phyloP scores from a whole-genome alignment of 2,888 invertebrate species.

The Sinopyrophorus schimmeli region DNA sequence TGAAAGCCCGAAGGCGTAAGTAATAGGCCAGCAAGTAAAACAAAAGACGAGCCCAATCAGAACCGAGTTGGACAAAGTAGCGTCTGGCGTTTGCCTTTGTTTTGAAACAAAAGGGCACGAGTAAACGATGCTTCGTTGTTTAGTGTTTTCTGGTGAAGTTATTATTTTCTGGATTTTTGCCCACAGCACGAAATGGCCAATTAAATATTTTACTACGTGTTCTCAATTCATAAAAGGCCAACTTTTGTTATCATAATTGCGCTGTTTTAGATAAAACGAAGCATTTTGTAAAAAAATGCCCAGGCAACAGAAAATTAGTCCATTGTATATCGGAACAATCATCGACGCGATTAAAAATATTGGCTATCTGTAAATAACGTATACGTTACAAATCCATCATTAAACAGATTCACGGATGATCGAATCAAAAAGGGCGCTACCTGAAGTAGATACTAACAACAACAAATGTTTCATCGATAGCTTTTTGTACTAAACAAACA shows the following conservation, averaged over 20 bases:
- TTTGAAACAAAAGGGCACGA: conserved; percentile 51
- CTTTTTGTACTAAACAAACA: conserved; percentile 38
- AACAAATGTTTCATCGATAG: conserved; percentile 41
- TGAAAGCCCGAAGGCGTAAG: conserved; percentile 49
- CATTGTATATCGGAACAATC: conserved; percentile 14
- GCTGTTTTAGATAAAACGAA: conserved; percentile 26
- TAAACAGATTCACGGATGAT: conserved; percentile 29
- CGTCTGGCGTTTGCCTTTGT: conserved; percentile 52
- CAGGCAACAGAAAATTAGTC: conserved; percentile 2
- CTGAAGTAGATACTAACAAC: conserved; percentile 32
- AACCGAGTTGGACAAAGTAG: conserved; percentile 50
- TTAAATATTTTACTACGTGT: conserved; percentile 51
- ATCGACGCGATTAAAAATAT: conserved; percentile 22
- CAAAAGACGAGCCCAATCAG: conserved; percentile 53
- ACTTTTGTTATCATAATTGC: conserved; percentile 37
- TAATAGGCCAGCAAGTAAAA: conserved; percentile 52
- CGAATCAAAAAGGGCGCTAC: conserved; percentile 35
- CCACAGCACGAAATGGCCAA: conserved; percentile 49
- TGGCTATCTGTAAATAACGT: conserved; percentile 24
- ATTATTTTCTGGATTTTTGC: conserved; percentile 49
- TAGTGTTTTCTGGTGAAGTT: conserved; percentile 52
- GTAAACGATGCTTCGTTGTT: conserved; percentile 54
- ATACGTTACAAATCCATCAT: conserved; percentile 32
- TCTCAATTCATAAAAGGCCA: conserved; percentile 37
- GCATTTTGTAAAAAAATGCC: conserved; percentile 18